Evolutionary conservation across 2,888 invertebrate genomes (phyloP), one percentile per base, ranked within the genome.

Genomic region (Thyatira batis): DNA sequence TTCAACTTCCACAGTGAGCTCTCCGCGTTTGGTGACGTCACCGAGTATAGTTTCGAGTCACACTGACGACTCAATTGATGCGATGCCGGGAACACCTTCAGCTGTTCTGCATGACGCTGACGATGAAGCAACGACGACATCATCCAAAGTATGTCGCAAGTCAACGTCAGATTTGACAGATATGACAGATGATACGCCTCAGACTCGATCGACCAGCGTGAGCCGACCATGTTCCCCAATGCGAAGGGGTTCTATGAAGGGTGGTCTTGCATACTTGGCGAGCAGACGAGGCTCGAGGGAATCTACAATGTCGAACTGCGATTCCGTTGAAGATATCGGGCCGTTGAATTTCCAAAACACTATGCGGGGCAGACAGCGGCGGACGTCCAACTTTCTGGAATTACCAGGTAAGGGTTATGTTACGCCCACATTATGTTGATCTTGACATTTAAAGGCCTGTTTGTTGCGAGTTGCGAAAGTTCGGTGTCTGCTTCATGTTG

Each of bases 351-450:
- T 96, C 82, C 95, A 95, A 75, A 94, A 95, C 61, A 95, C 96
- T 21, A 94, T 95, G 67, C 93, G 96, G 1, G 95, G 95, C 0
- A 92, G 96, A 17, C 96, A 97, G 77, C 89, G 97, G 25, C 92
- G 97, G 65, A 97, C 97, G 3, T 97, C 97, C 0, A 97, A 97
- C 86, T 97, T 97, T 79, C 91, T 97, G 51, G 97, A 97, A 82
- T 85, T 97, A 67, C 97, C 97, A 83, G 96, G 97, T 97, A 82
- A 89, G 87, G 6, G 13, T 23, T 21, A 13, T 6, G 4, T 23
- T 8, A 45, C 45, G 6, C 39, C 39, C 39, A 39, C 39, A 39
- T 33, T 30, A 30, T 11, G 11, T n/a, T 13, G 6, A 13, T 33
- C 13, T 33, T 33, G 33, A 13, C 33, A 33, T 39, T 39, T 39